Evolutionary conservation across 2,888 invertebrate species (phyloP).

Genomic region (Hirtodrosophila alboralis): DNA sequence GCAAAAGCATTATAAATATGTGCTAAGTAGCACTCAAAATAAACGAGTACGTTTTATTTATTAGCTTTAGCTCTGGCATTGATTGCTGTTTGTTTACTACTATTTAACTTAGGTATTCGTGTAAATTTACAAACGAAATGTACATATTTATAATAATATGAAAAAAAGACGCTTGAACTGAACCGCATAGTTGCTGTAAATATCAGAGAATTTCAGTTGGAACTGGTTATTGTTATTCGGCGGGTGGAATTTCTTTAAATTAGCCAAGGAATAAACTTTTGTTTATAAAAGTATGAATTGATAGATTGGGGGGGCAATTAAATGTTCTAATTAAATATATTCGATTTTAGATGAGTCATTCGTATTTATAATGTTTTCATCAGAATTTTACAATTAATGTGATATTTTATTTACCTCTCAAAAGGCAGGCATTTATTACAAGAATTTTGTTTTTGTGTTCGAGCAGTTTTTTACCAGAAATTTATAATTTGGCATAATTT

Average conservation of each 20-base stretch:
- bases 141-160: conserved; percentile 16
- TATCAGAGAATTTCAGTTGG: conserved; percentile 22
- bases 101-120: conserved; percentile 43
- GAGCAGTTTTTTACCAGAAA: too few relatives aligned
- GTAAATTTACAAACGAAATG: conserved; percentile 30
- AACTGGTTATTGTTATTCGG: conserved; percentile 21
- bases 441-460: too few relatives aligned
- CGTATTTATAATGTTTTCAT: neutral
- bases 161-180: conserved; percentile 24
- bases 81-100: conserved; percentile 48
- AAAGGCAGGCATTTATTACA: too few relatives aligned
- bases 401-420: too few relatives aligned
- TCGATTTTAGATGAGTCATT: neutral
- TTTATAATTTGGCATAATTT: too few relatives aligned
- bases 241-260: neutral
- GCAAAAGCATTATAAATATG: conserved; percentile 45
- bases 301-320: neutral
- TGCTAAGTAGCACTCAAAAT: conserved; percentile 45
- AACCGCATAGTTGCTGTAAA: conserved; percentile 19
- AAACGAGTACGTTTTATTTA: conserved; percentile 35
- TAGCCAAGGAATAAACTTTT: conserved; percentile 11
- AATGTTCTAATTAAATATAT: conserved; percentile 1
- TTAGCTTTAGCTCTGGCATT: conserved; percentile 40
- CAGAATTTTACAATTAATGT: too few relatives aligned
- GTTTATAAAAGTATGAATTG: conserved; percentile 4